Percentiles rank a stretch among this genome's conserved stretches.
These are phyloP conservation scores for Alviniconcha marisindica DNA, from an alignment of 1,140 invertebrate genomes.

Conservation along the genomic window DNA sequence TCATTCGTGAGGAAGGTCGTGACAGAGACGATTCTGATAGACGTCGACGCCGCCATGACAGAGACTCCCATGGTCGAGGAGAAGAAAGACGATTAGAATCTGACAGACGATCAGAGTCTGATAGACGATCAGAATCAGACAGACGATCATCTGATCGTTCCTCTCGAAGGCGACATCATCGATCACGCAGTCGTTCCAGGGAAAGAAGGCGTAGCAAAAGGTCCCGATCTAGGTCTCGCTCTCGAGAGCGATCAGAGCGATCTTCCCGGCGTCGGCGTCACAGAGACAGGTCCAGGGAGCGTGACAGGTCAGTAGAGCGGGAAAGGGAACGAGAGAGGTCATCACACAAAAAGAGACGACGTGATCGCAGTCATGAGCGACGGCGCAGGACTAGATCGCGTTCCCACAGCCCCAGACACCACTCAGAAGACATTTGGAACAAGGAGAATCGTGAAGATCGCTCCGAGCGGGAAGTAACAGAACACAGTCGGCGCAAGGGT, in stretches of 20 bases:
- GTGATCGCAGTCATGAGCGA: slow-evolving; percentile 36
- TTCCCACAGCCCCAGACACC: slow-evolving; percentile 34
- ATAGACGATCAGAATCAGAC: slow-evolving; percentile 32
- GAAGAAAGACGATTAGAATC: slow-evolving; percentile 27
- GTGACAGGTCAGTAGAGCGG: slow-evolving; percentile 12
- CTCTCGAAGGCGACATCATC: slow-evolving; percentile 26
- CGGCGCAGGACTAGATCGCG: slow-evolving; percentile 31
- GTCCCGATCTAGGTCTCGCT: slow-evolving; percentile 35
- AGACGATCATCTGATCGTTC: slow-evolving; percentile 20
- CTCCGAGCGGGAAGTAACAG: slow-evolving; percentile 15
- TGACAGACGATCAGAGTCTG: slow-evolving; percentile 34
- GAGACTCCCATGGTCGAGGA: slow-evolving; percentile 22
- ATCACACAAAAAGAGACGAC: slow-evolving; percentile 39
- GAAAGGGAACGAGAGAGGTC: slow-evolving; percentile 17
- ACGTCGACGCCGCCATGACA: slow-evolving; percentile 13
- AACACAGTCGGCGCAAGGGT: neutral
- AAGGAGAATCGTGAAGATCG: slow-evolving; percentile 45
- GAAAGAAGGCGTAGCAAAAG: slow-evolving; percentile 37
- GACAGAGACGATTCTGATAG: slow-evolving; percentile 20
- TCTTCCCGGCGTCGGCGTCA: slow-evolving; percentile 24
- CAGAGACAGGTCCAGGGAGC: slow-evolving; percentile 28
- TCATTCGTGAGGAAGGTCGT: slow-evolving; percentile 28
- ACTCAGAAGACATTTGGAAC: slow-evolving; percentile 32
- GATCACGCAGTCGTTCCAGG: slow-evolving; percentile 40
- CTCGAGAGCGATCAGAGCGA: slow-evolving; percentile 19